Conservation (phyloP, 1,140 invertebrate genomes). For the Myzus persicae region DNA sequence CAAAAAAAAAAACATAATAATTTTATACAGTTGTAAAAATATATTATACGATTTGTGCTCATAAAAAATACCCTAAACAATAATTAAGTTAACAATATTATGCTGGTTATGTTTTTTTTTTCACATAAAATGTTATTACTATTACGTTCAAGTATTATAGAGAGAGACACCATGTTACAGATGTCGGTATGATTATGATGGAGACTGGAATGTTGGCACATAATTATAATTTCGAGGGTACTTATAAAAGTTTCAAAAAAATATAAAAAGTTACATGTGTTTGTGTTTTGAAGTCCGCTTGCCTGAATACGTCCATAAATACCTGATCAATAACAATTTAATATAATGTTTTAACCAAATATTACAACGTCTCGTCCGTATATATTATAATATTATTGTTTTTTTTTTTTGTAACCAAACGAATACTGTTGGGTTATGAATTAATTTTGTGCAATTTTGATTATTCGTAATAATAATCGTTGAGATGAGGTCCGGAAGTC, state of each 20-base stretch:
- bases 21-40: neutral
- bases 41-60: neutral
- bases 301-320: constrained; percentile 5
- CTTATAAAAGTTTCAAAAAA: constrained; percentile 37
- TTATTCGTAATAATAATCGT: neutral
- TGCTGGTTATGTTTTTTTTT: constrained; percentile 1
- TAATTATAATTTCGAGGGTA: constrained; percentile 58
- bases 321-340: constrained; percentile 26
- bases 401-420: neutral
- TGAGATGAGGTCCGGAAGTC: neutral
- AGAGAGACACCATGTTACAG: constrained; percentile 72
- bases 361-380: neutral
- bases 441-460: neutral
- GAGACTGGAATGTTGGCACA: constrained; percentile 83
- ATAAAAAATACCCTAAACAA: neutral
- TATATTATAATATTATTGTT: neutral
- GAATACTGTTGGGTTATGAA: too few relatives aligned
- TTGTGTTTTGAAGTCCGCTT: constrained; percentile 56
- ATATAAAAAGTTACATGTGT: constrained; percentile 23
- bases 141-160: constrained; percentile 39
- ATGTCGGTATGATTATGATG: constrained; percentile 95
- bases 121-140: neutral
- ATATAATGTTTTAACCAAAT: constrained; percentile 9
- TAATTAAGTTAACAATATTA: neutral
- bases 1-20: neutral